Conservation (phyloP, 2,888 invertebrate genomes). For the Idaea biselata region DNA sequence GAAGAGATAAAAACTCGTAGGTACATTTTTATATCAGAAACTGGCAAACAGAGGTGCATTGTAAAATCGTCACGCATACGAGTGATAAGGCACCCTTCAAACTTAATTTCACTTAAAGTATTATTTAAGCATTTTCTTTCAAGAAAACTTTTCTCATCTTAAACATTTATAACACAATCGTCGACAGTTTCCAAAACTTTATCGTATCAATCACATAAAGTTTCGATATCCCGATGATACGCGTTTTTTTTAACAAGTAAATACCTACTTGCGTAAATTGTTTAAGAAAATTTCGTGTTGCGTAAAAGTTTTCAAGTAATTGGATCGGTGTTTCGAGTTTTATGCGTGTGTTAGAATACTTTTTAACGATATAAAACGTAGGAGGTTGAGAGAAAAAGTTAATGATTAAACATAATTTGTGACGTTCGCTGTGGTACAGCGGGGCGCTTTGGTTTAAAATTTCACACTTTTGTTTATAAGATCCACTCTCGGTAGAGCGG, state of each 20-base stretch:
- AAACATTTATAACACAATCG: slow-evolving; percentile 17
- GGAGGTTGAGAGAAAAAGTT: neutral
- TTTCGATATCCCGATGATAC: slow-evolving; percentile 21
- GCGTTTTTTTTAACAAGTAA: slow-evolving; percentile 5
- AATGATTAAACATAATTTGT: neutral
- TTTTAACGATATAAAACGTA: neutral
- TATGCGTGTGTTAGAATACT: neutral
- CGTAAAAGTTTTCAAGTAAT: neutral
- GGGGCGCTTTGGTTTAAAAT: no score
- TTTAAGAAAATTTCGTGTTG: slow-evolving; percentile 3
- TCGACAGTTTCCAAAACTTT: slow-evolving; percentile 18
- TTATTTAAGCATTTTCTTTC: neutral
- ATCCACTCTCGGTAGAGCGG: no score
- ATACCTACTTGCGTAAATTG: slow-evolving; percentile 11
- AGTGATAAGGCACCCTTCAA: neutral
- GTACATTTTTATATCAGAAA: no score
- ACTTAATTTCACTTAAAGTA: neutral
- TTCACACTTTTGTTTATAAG: no score
- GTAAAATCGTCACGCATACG: no score
- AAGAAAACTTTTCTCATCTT: neutral
- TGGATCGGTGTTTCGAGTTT: neutral
- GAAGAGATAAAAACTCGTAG: no score
- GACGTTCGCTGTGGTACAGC: no score
- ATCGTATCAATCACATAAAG: slow-evolving; percentile 29
- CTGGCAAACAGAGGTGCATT: no score